These are phyloP conservation scores for Athalia rosae DNA, from an alignment of 2,888 invertebrate genomes.

Conservation along the genomic window DNA sequence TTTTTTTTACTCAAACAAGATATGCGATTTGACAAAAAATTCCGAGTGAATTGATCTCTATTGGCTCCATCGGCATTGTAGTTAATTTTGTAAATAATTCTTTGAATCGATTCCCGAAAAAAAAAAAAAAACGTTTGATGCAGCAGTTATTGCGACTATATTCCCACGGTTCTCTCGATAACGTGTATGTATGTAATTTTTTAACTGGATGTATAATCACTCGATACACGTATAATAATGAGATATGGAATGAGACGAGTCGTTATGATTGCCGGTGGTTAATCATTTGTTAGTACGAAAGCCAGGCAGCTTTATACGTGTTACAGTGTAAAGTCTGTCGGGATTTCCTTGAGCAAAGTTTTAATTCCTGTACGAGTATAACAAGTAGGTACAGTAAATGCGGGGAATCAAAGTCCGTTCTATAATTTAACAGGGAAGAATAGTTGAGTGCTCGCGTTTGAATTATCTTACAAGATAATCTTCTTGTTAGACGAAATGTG, in stretches of 20 bases:
- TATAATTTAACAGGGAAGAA: neutral
- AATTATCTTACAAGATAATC: no score
- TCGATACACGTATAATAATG: neutral
- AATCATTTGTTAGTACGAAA: constrained; percentile 31
- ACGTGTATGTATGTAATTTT: neutral
- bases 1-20: neutral
- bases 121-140: no score
- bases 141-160: neutral
- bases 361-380: neutral
- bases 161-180: neutral
- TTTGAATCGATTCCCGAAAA: no score
- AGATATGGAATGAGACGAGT: constrained; percentile 4
- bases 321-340: constrained; percentile 15
- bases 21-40: neutral
- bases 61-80: no score
- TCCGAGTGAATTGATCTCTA: no score
- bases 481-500: no score
- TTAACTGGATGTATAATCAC: no score
- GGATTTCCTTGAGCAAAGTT: constrained; percentile 18
- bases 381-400: neutral
- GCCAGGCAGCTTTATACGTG: neutral
- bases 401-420: constrained; percentile 13
- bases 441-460: no score
- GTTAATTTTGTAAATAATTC: no score
- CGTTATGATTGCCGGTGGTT: constrained; percentile 22